phyloP scores from a whole-genome alignment of 2,888 invertebrate species.

The Empis livida region DNA sequence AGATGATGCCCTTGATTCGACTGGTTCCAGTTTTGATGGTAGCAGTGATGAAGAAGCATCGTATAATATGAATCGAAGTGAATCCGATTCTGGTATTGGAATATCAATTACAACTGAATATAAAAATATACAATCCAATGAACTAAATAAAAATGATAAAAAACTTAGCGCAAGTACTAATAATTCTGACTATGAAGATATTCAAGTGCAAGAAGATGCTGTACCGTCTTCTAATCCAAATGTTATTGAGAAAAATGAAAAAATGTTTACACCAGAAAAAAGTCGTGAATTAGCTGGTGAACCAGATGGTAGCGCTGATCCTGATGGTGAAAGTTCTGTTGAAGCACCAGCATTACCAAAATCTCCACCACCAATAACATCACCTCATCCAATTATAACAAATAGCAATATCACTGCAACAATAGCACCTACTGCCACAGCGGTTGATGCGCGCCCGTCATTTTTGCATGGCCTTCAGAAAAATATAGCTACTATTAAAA shows the following conservation, averaged over 20 bases:
- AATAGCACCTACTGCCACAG: slow-evolving; percentile 9
- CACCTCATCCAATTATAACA: slow-evolving; percentile 31
- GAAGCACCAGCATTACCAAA: slow-evolving; percentile 57
- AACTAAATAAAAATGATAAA: slow-evolving; percentile 22
- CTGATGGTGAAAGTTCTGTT: slow-evolving; percentile 53
- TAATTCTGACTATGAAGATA: slow-evolving; percentile 35
- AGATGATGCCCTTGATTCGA: slow-evolving; percentile 34
- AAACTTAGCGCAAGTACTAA: slow-evolving; percentile 30
- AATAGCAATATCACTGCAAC: slow-evolving; percentile 24
- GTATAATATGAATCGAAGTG: slow-evolving; percentile 36
- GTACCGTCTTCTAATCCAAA: slow-evolving; percentile 5
- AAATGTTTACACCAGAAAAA: slow-evolving; percentile 31
- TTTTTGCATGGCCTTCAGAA: slow-evolving; percentile 56
- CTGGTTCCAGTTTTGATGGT: slow-evolving; percentile 35
- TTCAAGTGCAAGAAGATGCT: slow-evolving; percentile 26
- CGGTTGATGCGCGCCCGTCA: slow-evolving; percentile 43
- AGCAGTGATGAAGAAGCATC: slow-evolving; percentile 33
- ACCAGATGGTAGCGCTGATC: slow-evolving; percentile 77
- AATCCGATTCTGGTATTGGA: slow-evolving; percentile 36
- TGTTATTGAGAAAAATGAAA: slow-evolving; percentile 41
- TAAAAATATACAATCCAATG: slow-evolving; percentile 20
- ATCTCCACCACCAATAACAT: slow-evolving; percentile 49
- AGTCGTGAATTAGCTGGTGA: slow-evolving; percentile 72
- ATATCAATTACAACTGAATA: slow-evolving; percentile 34
- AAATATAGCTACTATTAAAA: slow-evolving; percentile 35